A percentile compares a stretch with the other conserved stretches of the same genome.
These are phyloP conservation scores for Cosmorhoe ocellata DNA, from an alignment of 2,888 invertebrate species.

Conservation along the genomic window DNA sequence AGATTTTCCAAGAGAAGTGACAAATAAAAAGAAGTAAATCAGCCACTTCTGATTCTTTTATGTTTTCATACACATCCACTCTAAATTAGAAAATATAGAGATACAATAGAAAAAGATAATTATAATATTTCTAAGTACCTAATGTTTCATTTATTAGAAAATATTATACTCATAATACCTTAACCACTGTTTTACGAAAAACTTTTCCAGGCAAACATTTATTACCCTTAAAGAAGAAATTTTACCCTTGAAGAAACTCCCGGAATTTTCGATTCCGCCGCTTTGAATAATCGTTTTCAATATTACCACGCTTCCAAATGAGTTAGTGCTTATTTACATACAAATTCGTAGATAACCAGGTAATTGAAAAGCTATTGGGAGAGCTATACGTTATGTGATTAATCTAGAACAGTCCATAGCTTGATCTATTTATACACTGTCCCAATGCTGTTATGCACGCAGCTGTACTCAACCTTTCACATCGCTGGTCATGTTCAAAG, in stretches of 20 bases:
- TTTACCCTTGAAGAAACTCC: slow-evolving; percentile 10
- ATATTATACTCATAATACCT: slow-evolving; percentile 9
- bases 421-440: slow-evolving; percentile 30
- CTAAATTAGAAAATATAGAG: no score
- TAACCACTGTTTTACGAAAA: slow-evolving; percentile 11
- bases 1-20: no score
- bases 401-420: slow-evolving; percentile 25
- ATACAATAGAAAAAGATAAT: no score
- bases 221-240: slow-evolving; percentile 13
- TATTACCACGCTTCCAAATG: slow-evolving; percentile 17
- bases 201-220: slow-evolving; percentile 11
- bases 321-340: slow-evolving; percentile 25
- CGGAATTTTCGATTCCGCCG: slow-evolving; percentile 4
- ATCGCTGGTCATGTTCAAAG: background rate
- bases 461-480: slow-evolving; percentile 14
- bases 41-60: no score
- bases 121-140: no score
- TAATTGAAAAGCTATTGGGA: slow-evolving; percentile 27
- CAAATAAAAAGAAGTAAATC: no score
- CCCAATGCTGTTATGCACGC: slow-evolving; percentile 16
- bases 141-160: no score
- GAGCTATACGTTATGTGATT: slow-evolving; percentile 24
- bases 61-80: no score
- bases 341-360: slow-evolving; percentile 13
- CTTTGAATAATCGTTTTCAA: slow-evolving; percentile 10